Percentiles rank a stretch among this genome's conserved stretches.
phyloP scores from a whole-genome alignment of 2,888 invertebrate species.

The Meandrusa payeni region DNA sequence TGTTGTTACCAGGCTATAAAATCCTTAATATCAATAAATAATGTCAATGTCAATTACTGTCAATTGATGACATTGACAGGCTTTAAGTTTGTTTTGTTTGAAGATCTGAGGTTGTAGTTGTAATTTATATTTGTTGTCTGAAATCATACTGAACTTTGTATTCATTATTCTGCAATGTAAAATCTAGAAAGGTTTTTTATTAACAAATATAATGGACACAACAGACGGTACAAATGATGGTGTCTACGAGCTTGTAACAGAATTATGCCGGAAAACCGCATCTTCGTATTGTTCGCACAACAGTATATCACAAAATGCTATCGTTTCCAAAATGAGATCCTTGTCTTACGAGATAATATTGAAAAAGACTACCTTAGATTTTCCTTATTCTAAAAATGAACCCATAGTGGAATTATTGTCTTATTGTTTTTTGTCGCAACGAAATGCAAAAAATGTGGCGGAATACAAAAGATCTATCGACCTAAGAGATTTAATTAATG shows the following conservation, averaged over 20 bases:
- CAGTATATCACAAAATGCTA: constrained; percentile 49
- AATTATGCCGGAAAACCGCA: constrained; percentile 60
- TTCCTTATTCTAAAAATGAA: constrained; percentile 42
- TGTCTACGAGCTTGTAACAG: constrained; percentile 61
- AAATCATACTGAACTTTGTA: too few species aligned
- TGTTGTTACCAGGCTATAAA: too few species aligned
- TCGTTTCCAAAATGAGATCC: constrained; percentile 60
- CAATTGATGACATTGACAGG: too few species aligned
- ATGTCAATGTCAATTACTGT: too few species aligned
- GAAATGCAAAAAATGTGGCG: constrained; percentile 57
- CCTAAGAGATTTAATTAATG: constrained; percentile 54
- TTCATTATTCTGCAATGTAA: not conserved
- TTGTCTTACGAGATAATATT: constrained; percentile 66
- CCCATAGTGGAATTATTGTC: constrained; percentile 61
- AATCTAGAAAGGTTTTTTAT: not conserved
- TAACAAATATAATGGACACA: constrained; percentile 17
- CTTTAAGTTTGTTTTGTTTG: too few species aligned
- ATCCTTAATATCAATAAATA: too few species aligned
- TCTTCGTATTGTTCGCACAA: constrained; percentile 49
- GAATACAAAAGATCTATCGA: constrained; percentile 58
- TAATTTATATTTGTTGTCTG: too few species aligned
- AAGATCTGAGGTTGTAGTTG: too few species aligned
- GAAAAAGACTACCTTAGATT: constrained; percentile 50
- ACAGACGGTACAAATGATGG: constrained; percentile 41
- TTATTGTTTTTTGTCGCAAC: constrained; percentile 54